Percentiles rank a stretch among this genome's conserved stretches.
These are phyloP conservation scores for Ischnus inquisitorius DNA, from an alignment of 2,888 invertebrate genomes.

Conservation along the genomic window DNA sequence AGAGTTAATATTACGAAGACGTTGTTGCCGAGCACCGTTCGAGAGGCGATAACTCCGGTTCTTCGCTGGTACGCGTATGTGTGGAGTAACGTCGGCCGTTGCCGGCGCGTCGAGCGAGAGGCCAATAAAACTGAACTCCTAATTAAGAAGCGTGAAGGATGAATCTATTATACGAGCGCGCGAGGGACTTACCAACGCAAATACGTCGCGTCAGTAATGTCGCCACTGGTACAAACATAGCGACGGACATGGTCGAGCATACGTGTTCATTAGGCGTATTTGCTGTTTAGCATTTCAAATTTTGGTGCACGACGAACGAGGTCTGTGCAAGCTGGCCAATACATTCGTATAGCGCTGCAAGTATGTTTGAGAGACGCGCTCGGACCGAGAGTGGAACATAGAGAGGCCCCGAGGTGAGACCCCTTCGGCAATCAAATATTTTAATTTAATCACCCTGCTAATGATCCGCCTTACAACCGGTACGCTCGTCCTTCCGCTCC, in stretches of 20 bases:
- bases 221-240: slow-evolving; percentile 82
- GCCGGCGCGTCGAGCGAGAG: slow-evolving; percentile 73
- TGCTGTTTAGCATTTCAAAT: slow-evolving; percentile 86
- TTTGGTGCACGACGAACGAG: slow-evolving; percentile 75
- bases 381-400: slow-evolving; percentile 44
- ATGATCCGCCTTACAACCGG: slow-evolving; percentile 79
- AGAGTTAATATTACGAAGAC: slow-evolving; percentile 13
- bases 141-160: slow-evolving; percentile 85
- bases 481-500: slow-evolving; percentile 73
- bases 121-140: slow-evolving; percentile 85
- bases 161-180: slow-evolving; percentile 83
- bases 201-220: slow-evolving; percentile 81
- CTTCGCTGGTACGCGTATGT: not conserved
- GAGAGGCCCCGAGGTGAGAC: slow-evolving; percentile 57
- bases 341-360: slow-evolving; percentile 57
- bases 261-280: slow-evolving; percentile 86
- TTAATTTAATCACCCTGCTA: slow-evolving; percentile 84
- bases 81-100: slow-evolving; percentile 18
- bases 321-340: slow-evolving; percentile 47
- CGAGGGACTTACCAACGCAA: slow-evolving; percentile 76
- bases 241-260: slow-evolving; percentile 82
- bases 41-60: slow-evolving; percentile 3
- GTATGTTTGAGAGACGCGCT: slow-evolving; percentile 64
- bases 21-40: slow-evolving; percentile 2
- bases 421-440: slow-evolving; percentile 84